A percentile compares a stretch with the other conserved stretches of the same genome.
Evolutionary conservation across 2,113 vertebrate species (phyloP).

Genomic region (Etheostoma cragini): DNA sequence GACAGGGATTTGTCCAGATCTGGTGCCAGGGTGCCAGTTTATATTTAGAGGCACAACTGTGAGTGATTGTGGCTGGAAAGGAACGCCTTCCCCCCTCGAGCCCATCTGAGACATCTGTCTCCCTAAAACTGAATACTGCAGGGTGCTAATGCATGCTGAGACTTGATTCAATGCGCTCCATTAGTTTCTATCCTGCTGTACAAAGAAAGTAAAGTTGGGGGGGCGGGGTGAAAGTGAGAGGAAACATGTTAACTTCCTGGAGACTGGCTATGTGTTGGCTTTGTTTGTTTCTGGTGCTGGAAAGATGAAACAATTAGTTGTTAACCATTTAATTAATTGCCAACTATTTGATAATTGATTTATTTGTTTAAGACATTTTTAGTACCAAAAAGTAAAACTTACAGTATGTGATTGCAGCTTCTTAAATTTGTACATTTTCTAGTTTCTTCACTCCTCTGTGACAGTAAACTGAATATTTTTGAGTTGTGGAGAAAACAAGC

Average conservation of each 20-base stretch:
- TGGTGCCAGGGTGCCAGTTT: slow-evolving; percentile 55
- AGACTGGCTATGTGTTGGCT: not conserved
- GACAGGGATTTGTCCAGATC: slow-evolving; percentile 46
- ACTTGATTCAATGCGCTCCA: slow-evolving; percentile 31
- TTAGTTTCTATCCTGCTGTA: slow-evolving; percentile 30
- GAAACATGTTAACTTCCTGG: not conserved
- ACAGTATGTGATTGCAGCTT: no score
- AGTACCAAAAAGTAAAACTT: no score
- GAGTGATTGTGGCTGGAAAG: slow-evolving; percentile 61
- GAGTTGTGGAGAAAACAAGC: no score
- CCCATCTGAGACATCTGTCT: slow-evolving; percentile 60
- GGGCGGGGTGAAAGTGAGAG: not conserved
- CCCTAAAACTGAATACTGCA: slow-evolving; percentile 59
- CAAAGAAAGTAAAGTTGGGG: not conserved
- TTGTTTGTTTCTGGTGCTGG: not conserved
- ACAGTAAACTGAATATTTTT: no score
- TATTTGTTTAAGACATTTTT: no score
- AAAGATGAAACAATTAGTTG: no score
- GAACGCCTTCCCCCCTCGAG: slow-evolving; percentile 24
- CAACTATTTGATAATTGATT: no score
- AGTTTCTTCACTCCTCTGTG: no score
- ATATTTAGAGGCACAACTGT: slow-evolving; percentile 71
- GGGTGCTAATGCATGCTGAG: slow-evolving; percentile 51
- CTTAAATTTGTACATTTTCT: no score
- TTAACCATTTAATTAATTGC: no score